A percentile compares a stretch with the other conserved stretches of the same genome.
Conservation (phyloP, 2,797 vertebrate genomes). For the Acrossocheilus fasciatus region DNA sequence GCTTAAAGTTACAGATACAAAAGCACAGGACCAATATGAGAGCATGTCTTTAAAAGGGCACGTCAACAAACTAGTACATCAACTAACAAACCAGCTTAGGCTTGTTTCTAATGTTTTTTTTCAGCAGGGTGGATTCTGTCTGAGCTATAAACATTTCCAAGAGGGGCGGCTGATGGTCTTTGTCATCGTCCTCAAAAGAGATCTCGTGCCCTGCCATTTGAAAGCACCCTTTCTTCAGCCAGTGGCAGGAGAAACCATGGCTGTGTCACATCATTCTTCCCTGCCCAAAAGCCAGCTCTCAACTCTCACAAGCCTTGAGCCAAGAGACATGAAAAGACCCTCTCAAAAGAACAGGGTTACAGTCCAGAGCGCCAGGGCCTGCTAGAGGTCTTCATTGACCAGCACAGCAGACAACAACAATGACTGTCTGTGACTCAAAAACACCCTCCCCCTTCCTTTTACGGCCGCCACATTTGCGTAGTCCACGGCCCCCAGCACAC, state of each 20-base stretch:
- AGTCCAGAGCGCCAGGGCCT: constrained; percentile 46
- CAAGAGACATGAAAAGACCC: constrained; percentile 51
- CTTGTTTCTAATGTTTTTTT: background rate
- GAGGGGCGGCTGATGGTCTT: constrained; percentile 14
- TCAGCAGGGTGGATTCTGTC: background rate
- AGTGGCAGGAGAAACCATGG: constrained; percentile 14
- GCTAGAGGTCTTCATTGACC: constrained; percentile 58
- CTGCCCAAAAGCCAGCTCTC: constrained; percentile 41
- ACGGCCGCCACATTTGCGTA: constrained; percentile 41
- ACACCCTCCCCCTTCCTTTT: constrained; percentile 39
- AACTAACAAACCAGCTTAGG: background rate
- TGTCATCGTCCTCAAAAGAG: constrained; percentile 34
- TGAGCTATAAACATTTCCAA: constrained; percentile 50
- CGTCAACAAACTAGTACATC: background rate
- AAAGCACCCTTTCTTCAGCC: constrained; percentile 55
- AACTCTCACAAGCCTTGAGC: constrained; percentile 33
- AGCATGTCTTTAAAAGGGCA: background rate
- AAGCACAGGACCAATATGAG: background rate
- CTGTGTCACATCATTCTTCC: constrained; percentile 52
- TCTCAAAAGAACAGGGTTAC: constrained; percentile 58
- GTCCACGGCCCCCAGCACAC: constrained; percentile 31
- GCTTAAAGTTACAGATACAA: background rate
- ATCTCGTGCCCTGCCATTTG: constrained; percentile 45
- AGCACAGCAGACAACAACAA: constrained; percentile 57
- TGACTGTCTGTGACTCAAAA: constrained; percentile 55